Conservation (phyloP, 2,113 vertebrate genomes). For the Hepsetus odoe region DNA sequence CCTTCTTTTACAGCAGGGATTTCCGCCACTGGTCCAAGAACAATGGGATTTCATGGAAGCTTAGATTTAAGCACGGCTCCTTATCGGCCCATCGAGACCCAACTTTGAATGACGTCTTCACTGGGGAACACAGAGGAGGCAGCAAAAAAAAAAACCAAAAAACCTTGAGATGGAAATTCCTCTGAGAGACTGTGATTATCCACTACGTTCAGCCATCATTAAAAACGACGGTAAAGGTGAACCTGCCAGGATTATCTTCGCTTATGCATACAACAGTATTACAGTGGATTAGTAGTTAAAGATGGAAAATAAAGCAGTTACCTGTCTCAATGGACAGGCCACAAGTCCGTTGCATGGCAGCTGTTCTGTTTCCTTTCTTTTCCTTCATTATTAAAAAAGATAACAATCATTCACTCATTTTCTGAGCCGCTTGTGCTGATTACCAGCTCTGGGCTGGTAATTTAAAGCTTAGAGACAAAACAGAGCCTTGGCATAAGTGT, state of each 20-base stretch:
- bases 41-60: slow-evolving; percentile 69
- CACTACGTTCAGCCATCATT: not conserved
- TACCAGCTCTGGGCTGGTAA: too few relatives aligned
- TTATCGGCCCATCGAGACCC: slow-evolving; percentile 70
- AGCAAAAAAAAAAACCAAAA: slow-evolving; percentile 32
- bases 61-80: slow-evolving; percentile 72
- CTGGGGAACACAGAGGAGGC: slow-evolving; percentile 49
- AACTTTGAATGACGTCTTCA: slow-evolving; percentile 69
- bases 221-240: not conserved
- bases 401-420: too few relatives aligned
- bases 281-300: not conserved
- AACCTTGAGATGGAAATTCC: slow-evolving; percentile 19
- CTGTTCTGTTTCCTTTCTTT: too few relatives aligned
- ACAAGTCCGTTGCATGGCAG: too few relatives aligned
- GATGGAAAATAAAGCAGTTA: too few relatives aligned
- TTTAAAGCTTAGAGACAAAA: too few relatives aligned
- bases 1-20: slow-evolving; percentile 54
- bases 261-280: not conserved
- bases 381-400: too few relatives aligned
- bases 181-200: slow-evolving; percentile 17
- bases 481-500: too few relatives aligned
- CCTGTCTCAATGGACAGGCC: too few relatives aligned
- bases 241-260: not conserved
- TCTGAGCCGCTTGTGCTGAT: too few relatives aligned
- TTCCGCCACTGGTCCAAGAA: slow-evolving; percentile 61